Percentiles rank a stretch among this genome's conserved stretches.
Evolutionary conservation across 2,888 invertebrate genomes (phyloP).

Genomic region (Leucophenga maculata): DNA sequence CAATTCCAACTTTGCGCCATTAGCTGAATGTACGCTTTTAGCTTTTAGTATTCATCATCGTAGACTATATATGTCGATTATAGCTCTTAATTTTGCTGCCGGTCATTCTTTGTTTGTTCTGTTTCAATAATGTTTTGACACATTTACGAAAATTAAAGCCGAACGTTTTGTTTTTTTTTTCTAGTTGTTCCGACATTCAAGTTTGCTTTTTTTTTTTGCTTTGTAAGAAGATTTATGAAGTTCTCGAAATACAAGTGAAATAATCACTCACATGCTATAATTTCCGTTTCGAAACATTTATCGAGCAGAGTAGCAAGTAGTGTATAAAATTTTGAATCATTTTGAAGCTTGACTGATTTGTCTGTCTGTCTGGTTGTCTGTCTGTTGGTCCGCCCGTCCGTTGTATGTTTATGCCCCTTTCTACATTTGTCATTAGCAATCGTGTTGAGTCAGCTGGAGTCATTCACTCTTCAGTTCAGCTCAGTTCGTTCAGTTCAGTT

Average conservation of each 20-base stretch:
- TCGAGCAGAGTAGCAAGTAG: constrained; percentile 45
- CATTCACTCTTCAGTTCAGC: constrained; percentile 18
- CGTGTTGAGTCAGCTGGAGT: constrained; percentile 20
- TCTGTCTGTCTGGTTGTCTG: constrained; percentile 26
- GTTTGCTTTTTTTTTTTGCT: background rate
- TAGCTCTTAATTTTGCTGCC: constrained; percentile 3
- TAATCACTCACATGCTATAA: constrained; percentile 7
- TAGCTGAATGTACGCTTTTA: background rate
- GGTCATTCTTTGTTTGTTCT: constrained; percentile 16
- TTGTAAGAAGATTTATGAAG: constrained; percentile 7
- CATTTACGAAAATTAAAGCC: constrained; percentile 52
- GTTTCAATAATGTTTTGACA: constrained; percentile 45
- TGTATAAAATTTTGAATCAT: constrained; percentile 32
- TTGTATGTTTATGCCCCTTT: constrained; percentile 14
- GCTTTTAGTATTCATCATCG: constrained; percentile 21
- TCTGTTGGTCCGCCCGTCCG: background rate
- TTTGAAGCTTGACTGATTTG: constrained; percentile 51
- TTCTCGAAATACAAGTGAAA: constrained; percentile 12
- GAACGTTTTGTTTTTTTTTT: constrained; percentile 35
- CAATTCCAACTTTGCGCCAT: background rate
- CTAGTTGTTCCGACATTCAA: background rate
- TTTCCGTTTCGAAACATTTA: constrained; percentile 30
- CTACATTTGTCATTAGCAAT: constrained; percentile 22
- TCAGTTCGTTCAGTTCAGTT: too few species aligned
- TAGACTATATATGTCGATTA: constrained; percentile 34